phyloP scores from a whole-genome alignment of 2,797 vertebrate genomes.

The Squalus acanthias region DNA sequence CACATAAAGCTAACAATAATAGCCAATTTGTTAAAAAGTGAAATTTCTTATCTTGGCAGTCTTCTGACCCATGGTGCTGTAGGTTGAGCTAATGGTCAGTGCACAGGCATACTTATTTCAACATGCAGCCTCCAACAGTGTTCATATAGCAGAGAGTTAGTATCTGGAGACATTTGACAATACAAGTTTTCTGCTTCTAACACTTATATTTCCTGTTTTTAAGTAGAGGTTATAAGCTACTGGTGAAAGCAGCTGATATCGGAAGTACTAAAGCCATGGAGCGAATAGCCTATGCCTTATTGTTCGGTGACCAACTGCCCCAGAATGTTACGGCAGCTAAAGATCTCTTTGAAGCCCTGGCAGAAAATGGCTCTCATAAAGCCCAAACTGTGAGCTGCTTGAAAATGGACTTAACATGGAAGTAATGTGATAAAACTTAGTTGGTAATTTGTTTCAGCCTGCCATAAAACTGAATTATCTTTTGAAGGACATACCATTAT shows the following conservation, averaged over 20 bases:
- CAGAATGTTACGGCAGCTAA: slow-evolving; percentile 54
- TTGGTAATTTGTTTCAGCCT: neutral
- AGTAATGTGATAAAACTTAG: neutral
- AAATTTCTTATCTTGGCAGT: neutral
- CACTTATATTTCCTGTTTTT: slow-evolving; percentile 42
- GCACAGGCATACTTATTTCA: neutral
- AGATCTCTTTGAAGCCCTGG: slow-evolving; percentile 52
- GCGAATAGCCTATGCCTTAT: slow-evolving; percentile 52
- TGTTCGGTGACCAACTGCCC: slow-evolving; percentile 52
- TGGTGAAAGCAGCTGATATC: slow-evolving; percentile 49
- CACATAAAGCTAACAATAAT: neutral
- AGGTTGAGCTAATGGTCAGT: neutral
- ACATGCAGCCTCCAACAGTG: neutral
- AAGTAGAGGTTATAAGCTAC: slow-evolving; percentile 49
- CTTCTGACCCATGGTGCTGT: neutral
- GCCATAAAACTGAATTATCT: neutral
- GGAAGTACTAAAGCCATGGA: slow-evolving; percentile 53
- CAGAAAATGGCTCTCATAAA: slow-evolving; percentile 52
- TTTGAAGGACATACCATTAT: neutral
- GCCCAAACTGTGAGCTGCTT: slow-evolving; percentile 52
- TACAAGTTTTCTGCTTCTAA: neutral
- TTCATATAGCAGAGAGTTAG: neutral
- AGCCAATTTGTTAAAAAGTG: neutral
- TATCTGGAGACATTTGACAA: neutral
- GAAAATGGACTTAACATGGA: neutral